Evolutionary conservation across 2,888 invertebrate genomes (phyloP), one percentile per base, ranked within the genome.

Genomic region (Dolomedes plantarius): DNA sequence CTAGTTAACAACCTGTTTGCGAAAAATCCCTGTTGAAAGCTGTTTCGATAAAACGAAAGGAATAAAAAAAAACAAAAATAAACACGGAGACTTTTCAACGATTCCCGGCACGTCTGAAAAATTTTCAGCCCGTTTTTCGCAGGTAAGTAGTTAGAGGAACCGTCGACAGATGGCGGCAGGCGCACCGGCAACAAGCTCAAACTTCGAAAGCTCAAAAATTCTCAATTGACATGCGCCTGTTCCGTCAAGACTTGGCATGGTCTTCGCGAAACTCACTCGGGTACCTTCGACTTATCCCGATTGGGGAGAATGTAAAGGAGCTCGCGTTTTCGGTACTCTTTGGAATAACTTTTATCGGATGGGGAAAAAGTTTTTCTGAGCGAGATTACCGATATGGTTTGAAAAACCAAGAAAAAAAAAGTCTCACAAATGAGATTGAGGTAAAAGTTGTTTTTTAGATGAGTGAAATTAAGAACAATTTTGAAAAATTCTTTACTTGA

Each of bases 161-260:
- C 31, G 29, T 50, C 69, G 75, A 62, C 64, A 83, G 83, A 83
- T 76, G 83, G 83, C 83, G 83, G 83, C 83, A 83, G 71, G 32
- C 36, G 75, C 71, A 77, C 64, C 62, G 50, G 23, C 27, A 41
- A 72, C 71, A 46, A 64, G 76, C 31, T 67, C 32, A 50, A 77
- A 83, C 71, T 77, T 72, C 13, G 6, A 56, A 76, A 32, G 76
- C 65, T 71, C 32, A 32, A 65, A 83, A 77, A 83, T 77, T 76
- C 76, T 76, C 41, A 9, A 64, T 64, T 65, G 83, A 46, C 83
- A 83, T 83, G 83, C 82, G 82, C 82, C 50, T 65, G 73, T 73
- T 80, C 46, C 56, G 36, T 65, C 73, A 73, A 77, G 72, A 67
- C 41, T 56, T 74, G 71, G 76, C 76, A 62, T 71, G 76, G 72